A percentile compares a stretch with the other conserved stretches of the same genome.
Conservation (phyloP, 2,113 vertebrate genomes). For the Eonycteris spelaea region DNA sequence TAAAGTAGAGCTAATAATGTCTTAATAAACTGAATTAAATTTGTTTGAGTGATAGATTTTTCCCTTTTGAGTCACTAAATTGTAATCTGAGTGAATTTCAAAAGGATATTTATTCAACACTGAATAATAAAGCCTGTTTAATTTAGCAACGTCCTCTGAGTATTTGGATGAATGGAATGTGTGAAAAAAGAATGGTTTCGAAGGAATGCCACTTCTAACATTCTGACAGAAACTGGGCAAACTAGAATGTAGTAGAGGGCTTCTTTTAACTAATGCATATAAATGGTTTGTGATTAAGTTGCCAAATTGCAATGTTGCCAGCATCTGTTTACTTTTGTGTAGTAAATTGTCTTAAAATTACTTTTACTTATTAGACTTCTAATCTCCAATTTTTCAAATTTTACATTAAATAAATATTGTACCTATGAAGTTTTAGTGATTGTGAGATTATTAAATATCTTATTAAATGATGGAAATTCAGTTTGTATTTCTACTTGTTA, state of each 20-base stretch:
- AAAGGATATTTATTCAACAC: slow-evolving; percentile 10
- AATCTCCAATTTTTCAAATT: slow-evolving; percentile 40
- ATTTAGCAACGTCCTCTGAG: neutral
- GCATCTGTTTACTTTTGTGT: slow-evolving; percentile 31
- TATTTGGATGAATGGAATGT: neutral
- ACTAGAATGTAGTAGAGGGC: neutral
- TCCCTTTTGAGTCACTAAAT: slow-evolving; percentile 19
- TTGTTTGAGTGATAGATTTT: slow-evolving; percentile 34
- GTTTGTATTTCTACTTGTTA: neutral
- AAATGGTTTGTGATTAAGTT: slow-evolving; percentile 16
- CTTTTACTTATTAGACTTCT: slow-evolving; percentile 29
- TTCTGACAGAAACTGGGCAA: slow-evolving; percentile 32
- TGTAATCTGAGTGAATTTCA: slow-evolving; percentile 41
- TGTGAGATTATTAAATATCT: slow-evolving; percentile 32
- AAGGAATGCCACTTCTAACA: slow-evolving; percentile 22
- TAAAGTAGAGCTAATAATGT: slow-evolving; percentile 16
- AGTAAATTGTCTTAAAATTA: slow-evolving; percentile 23
- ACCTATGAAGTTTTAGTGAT: neutral
- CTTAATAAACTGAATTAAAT: slow-evolving; percentile 47
- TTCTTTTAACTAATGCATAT: neutral
- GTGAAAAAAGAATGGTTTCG: slow-evolving; percentile 4
- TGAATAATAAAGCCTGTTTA: neutral
- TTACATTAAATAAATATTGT: slow-evolving; percentile 22
- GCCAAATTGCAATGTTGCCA: neutral
- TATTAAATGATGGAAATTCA: slow-evolving; percentile 42